A percentile compares a stretch with the other conserved stretches of the same genome.
Evolutionary conservation across 2,888 invertebrate genomes (phyloP).

Genomic region (Leptarthrus brevirostris): DNA sequence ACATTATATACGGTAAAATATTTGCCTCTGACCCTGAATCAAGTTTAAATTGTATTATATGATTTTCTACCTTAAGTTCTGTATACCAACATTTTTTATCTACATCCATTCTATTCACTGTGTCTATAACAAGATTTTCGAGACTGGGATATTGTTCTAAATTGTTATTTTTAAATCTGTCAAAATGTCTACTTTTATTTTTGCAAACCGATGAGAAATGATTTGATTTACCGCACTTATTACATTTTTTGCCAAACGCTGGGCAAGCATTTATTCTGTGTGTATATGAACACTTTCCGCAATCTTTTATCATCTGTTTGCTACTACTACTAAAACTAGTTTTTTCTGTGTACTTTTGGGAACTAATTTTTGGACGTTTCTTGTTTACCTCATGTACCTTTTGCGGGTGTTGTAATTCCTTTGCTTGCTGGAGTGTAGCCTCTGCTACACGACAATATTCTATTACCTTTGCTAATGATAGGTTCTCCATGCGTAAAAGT

Average conservation of each 20-base stretch:
- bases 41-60: neutral
- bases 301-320: neutral
- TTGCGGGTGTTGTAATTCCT: neutral
- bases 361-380: too few species aligned
- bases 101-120: neutral
- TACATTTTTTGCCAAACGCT: neutral
- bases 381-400: neutral
- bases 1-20: conserved; percentile 1
- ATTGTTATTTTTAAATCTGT: neutral
- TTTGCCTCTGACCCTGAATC: neutral
- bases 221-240: neutral
- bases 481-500: too few species aligned
- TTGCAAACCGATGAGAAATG: neutral
- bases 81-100: neutral
- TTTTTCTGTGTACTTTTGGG: neutral
- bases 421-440: neutral
- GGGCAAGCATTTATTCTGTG: neutral
- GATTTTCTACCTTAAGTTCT: neutral
- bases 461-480: too few species aligned
- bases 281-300: neutral
- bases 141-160: neutral
- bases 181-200: neutral
- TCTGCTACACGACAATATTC: neutral
- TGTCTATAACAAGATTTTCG: neutral
- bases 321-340: too few species aligned